Evolutionary conservation across 1,140 invertebrate species (phyloP), one percentile per base, ranked within the genome.

Genomic region (Rhizoglyphus robini): DNA sequence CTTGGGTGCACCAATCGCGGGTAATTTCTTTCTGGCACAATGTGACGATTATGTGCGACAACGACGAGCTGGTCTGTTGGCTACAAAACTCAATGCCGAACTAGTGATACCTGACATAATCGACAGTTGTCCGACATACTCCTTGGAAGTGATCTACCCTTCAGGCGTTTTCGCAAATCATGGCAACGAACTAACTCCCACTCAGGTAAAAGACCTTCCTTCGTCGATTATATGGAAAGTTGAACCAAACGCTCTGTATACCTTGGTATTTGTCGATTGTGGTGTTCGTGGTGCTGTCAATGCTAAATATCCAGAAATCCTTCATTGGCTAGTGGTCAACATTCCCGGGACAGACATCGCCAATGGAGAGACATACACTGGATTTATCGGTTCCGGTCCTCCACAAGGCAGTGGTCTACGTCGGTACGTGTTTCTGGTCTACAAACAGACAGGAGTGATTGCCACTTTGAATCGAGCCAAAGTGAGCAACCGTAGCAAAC

Each of bases 1-100:
- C 0, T 77, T 96, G 15, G 87, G 87, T 5, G 74, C 83, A 67
- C 88, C 88, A 0, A 77, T 95, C 51, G 88, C 88, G 49, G 90
- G 86, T 8, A 96, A 94, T 73, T 86, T 91, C 72, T 96, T 84
- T 70, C 86, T 87, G 74, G 78, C 77, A 25, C 74, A 79, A 68
- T 80, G 70, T 61, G 78, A 79, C 68, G 72, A 76, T 13, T 13
- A 54, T n/a, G 5, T 13, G 11, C 11, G 13, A 13, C 31, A 15
- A 18, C 32, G 11, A 13, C 13, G 48, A 13, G 59, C 25, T 62
- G n/a, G 13, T 25, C 13, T 51, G 11, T 11, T 51, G 23, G 31
- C 25, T 15, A 13, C 51, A 34, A 23, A 15, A 15, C 15, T 57
- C 13, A 25, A 57, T 13, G 25, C 13, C 13, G 59, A 62, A n/a